phyloP scores from a whole-genome alignment of 2,113 vertebrate genomes.

The Ptychochromis oligacanthus region DNA sequence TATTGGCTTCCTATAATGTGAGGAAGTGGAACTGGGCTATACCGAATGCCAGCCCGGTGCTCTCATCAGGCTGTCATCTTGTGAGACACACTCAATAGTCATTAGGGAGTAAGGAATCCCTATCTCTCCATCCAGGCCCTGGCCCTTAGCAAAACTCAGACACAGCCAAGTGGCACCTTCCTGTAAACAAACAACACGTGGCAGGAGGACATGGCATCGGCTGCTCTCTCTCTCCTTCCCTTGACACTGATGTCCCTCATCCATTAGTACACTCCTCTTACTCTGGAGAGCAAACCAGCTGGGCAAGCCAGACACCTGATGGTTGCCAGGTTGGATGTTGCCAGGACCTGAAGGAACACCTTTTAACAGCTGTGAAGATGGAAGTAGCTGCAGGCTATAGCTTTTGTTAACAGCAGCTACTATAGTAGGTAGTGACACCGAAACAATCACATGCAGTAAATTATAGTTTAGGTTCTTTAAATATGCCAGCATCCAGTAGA shows the following conservation, averaged over 20 bases:
- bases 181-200: constrained; percentile 78
- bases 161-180: constrained; percentile 75
- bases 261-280: constrained; percentile 43
- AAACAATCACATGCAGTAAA: background rate
- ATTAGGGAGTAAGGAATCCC: constrained; percentile 72
- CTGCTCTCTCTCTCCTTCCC: constrained; percentile 34
- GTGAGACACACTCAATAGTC: constrained; percentile 73
- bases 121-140: constrained; percentile 58
- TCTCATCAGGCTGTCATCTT: constrained; percentile 70
- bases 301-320: constrained; percentile 59
- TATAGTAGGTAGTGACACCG: background rate
- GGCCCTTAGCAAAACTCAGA: constrained; percentile 73
- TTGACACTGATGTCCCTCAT: constrained; percentile 54
- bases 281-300: constrained; percentile 43
- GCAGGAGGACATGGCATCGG: constrained; percentile 58
- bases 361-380: constrained; percentile 38
- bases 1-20: constrained; percentile 16
- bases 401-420: background rate
- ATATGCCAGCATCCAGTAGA: background rate
- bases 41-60: constrained; percentile 70
- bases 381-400: constrained; percentile 19
- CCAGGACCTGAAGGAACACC: constrained; percentile 47
- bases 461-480: background rate
- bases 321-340: constrained; percentile 51
- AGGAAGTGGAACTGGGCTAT: constrained; percentile 13